Evolutionary conservation across 1,140 invertebrate genomes (phyloP).

Genomic region (Aphidius gifuensis): DNA sequence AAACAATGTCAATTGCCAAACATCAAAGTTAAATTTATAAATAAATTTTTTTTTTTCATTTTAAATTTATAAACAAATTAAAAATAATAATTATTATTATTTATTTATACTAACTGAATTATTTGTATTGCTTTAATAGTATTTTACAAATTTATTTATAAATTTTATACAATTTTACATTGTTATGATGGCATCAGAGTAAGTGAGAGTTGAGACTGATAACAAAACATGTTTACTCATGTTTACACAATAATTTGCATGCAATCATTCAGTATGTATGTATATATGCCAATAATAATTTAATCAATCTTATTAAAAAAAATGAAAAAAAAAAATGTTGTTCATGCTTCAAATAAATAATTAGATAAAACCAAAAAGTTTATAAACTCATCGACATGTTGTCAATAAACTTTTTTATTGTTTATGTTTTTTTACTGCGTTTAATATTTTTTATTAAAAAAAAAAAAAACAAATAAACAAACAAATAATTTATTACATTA

Average conservation of each 20-base stretch:
- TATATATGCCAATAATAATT: too few species aligned
- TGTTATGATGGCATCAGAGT: background rate
- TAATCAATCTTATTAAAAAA: background rate
- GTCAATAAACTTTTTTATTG: too few species aligned
- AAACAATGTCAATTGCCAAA: too few species aligned
- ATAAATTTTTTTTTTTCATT: too few species aligned
- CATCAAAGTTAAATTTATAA: too few species aligned
- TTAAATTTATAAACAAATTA: too few species aligned
- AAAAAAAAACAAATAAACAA: background rate
- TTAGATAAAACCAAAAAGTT: background rate
- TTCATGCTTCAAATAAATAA: background rate
- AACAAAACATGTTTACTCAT: conserved; percentile 12
- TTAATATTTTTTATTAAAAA: background rate
- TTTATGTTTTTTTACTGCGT: background rate
- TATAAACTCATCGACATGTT: conserved; percentile 2
- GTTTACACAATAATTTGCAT: conserved; percentile 18
- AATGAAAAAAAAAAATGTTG: conserved; percentile 4
- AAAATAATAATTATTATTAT: too few species aligned
- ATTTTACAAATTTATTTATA: background rate
- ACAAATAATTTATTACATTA: conserved; percentile 4
- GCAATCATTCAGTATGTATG: conserved; percentile 3
- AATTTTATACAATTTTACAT: background rate
- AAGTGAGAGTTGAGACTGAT: conserved; percentile 12
- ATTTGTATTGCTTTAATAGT: background rate
- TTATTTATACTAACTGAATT: background rate